phyloP scores from a whole-genome alignment of 2,797 vertebrate genomes.

The Gymnocypris eckloni region DNA sequence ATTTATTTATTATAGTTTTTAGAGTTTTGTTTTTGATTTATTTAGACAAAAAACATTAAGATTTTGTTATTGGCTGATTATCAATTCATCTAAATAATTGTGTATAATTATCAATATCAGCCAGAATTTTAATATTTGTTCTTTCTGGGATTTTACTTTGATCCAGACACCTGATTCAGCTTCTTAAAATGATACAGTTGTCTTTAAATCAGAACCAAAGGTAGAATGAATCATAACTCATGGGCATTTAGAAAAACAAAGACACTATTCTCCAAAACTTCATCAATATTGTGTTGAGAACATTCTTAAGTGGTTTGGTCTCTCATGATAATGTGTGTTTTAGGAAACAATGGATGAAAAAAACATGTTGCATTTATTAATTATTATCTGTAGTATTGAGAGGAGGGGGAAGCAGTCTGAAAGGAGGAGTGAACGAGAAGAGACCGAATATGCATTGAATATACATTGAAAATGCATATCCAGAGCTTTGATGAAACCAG shows the following conservation, averaged over 20 bases:
- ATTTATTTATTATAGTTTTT: neutral
- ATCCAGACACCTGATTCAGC: no score
- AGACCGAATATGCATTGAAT: constrained; percentile 62
- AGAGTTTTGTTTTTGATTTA: neutral
- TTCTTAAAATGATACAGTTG: neutral
- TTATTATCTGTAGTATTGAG: constrained; percentile 12
- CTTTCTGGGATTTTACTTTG: neutral
- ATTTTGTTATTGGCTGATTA: neutral
- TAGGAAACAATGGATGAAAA: constrained; percentile 2
- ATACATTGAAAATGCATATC: constrained; percentile 66
- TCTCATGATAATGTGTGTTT: neutral
- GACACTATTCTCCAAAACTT: neutral
- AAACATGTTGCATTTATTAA: constrained; percentile 30
- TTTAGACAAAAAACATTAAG: neutral
- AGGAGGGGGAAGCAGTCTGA: constrained; percentile 62
- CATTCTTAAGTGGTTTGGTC: neutral
- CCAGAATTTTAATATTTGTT: neutral
- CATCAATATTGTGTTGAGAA: neutral
- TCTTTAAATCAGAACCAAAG: neutral
- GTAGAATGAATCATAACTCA: neutral
- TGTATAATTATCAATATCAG: neutral
- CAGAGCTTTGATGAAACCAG: constrained; percentile 59
- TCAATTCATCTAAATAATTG: neutral
- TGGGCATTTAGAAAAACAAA: neutral
- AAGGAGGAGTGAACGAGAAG: constrained; percentile 55